Evolutionary conservation across 2,797 vertebrate genomes (phyloP).

Genomic region (Oceanodroma leucorhoa): DNA sequence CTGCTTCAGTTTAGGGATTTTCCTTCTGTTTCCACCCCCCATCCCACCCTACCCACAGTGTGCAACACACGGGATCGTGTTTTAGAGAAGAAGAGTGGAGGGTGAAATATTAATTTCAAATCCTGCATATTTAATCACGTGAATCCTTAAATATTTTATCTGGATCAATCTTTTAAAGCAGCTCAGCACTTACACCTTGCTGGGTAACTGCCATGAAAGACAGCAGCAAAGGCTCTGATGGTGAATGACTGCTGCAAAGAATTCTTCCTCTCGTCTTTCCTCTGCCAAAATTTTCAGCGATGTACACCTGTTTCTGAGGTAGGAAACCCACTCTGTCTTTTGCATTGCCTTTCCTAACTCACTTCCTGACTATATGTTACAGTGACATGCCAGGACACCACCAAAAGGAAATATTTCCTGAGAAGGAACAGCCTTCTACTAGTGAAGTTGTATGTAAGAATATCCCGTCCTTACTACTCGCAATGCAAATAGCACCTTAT

Average conservation of each 20-base stretch:
- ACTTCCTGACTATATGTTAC: not conserved
- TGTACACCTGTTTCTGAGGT: not conserved
- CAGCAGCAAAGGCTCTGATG: not conserved
- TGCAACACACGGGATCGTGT: accelerated
- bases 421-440: not conserved
- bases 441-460: not conserved
- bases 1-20: not conserved
- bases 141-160: conserved; percentile 9
- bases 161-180: conserved; percentile 2
- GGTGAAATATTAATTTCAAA: not conserved
- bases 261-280: not conserved
- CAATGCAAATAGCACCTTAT: not conserved
- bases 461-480: not conserved
- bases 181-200: not conserved
- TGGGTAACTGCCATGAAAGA: not conserved
- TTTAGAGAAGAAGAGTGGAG: not conserved
- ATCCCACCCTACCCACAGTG: not conserved
- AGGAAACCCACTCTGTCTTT: not conserved
- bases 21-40: not conserved
- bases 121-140: not conserved
- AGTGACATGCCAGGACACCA: not conserved
- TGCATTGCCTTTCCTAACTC: not conserved
- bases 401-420: not conserved
- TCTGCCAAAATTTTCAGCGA: not conserved
- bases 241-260: not conserved